Conservation (phyloP, 2,888 invertebrate species). For the Phaedon cochleariae region DNA sequence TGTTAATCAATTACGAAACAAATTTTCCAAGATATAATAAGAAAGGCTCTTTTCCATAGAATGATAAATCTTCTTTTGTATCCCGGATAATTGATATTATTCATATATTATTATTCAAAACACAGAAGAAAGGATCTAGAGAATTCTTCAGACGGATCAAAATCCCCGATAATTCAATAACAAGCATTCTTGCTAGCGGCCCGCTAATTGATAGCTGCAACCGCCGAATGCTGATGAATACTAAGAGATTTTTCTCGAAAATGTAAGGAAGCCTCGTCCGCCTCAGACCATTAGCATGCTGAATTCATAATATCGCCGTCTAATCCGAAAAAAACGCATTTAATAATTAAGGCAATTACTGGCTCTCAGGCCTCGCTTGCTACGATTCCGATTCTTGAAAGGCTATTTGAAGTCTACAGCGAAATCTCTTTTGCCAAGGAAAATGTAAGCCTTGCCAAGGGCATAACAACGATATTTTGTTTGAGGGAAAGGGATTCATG, state of each 20-base stretch:
- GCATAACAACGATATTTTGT: too few relatives aligned
- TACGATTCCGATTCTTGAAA: conserved; percentile 52
- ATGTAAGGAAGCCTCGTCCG: conserved; percentile 13
- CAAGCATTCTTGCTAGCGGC: conserved; percentile 51
- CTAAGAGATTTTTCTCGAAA: conserved; percentile 32
- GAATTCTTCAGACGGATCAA: conserved; percentile 23
- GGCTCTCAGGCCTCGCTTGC: conserved; percentile 36
- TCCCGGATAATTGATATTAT: background rate
- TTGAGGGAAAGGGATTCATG: too few relatives aligned
- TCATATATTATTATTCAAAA: conserved; percentile 20
- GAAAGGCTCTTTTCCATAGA: too few relatives aligned
- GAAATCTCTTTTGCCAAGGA: conserved; percentile 53
- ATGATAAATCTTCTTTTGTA: background rate
- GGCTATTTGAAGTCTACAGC: conserved; percentile 53
- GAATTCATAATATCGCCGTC: conserved; percentile 47
- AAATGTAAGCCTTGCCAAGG: too few relatives aligned
- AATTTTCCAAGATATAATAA: background rate
- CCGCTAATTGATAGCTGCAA: conserved; percentile 52
- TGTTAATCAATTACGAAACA: too few relatives aligned
- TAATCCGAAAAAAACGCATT: conserved; percentile 39
- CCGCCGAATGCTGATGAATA: conserved; percentile 52
- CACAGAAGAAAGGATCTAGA: background rate
- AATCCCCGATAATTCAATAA: conserved; percentile 53
- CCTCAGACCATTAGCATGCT: conserved; percentile 46
- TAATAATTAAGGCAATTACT: conserved; percentile 56